Evolutionary conservation across 2,113 vertebrate species (phyloP).

Genomic region (Cheilinus undulatus): DNA sequence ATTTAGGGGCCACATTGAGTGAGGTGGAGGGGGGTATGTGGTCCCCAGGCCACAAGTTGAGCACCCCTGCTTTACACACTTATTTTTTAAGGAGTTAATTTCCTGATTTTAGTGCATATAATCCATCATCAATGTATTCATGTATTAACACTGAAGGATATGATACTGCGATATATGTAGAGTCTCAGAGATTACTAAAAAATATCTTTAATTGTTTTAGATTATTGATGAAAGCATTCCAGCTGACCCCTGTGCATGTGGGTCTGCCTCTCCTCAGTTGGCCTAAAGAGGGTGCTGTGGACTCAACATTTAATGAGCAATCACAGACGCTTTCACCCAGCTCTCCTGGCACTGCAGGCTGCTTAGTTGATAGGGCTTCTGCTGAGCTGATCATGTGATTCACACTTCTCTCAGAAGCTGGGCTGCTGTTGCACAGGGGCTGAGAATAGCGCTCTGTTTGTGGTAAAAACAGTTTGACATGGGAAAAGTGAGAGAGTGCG

Average conservation of each 20-base stretch:
- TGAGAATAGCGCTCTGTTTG: conserved; percentile 67
- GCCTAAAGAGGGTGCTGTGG: conserved; percentile 86
- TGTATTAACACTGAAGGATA: too few relatives aligned
- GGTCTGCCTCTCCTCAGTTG: conserved; percentile 39
- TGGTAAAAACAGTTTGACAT: conserved; percentile 69
- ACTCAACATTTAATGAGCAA: conserved; percentile 79
- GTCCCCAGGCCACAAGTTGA: too few relatives aligned
- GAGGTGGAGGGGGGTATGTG: too few relatives aligned
- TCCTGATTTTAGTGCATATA: too few relatives aligned
- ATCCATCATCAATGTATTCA: too few relatives aligned
- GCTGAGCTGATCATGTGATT: conserved; percentile 70
- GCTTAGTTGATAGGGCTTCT: conserved; percentile 52
- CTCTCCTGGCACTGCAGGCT: conserved; percentile 50
- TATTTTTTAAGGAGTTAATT: too few relatives aligned
- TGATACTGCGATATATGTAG: not conserved
- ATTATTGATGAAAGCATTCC: conserved; percentile 7
- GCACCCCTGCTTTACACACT: too few relatives aligned
- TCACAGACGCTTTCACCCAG: conserved; percentile 53
- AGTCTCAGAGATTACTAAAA: not conserved
- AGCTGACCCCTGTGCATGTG: conserved; percentile 38
- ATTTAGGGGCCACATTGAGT: too few relatives aligned
- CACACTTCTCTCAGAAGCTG: conserved; percentile 68
- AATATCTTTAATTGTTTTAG: conserved; percentile 1
- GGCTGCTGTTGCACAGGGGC: conserved; percentile 54
- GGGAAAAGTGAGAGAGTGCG: conserved; percentile 56